Conservation (phyloP, 2,888 invertebrate genomes). For the Ferrisia virgata region DNA sequence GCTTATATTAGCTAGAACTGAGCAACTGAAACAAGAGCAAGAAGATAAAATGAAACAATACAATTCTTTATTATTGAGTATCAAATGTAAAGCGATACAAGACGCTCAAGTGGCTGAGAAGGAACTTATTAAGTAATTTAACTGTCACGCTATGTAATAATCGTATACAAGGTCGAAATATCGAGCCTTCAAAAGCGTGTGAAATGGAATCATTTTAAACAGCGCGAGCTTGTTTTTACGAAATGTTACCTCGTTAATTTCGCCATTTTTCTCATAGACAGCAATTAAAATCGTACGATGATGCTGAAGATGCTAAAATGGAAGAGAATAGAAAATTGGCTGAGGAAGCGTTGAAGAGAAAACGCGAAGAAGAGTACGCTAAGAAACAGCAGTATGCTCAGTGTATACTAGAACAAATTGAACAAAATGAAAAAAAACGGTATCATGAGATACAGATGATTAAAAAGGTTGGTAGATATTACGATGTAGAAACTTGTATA, state of each 20-base stretch:
- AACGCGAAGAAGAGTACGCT: constrained; percentile 57
- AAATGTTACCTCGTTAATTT: not conserved
- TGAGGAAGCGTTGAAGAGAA: constrained; percentile 58
- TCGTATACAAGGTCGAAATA: not conserved
- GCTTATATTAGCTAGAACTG: constrained; percentile 58
- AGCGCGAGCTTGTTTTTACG: not conserved
- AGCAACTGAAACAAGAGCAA: constrained; percentile 59
- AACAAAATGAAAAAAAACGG: constrained; percentile 57
- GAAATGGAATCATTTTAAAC: not conserved
- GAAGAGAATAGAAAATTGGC: constrained; percentile 64
- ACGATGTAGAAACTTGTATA: not conserved
- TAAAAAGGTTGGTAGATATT: constrained; percentile 60
- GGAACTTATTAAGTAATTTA: constrained; percentile 52
- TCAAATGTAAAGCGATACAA: constrained; percentile 79
- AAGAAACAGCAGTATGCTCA: constrained; percentile 55
- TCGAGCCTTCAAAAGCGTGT: not conserved
- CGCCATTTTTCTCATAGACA: constrained; percentile 48
- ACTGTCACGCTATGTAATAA: not conserved
- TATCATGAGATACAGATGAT: constrained; percentile 64
- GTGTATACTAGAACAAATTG: constrained; percentile 56
- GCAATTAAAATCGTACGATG: constrained; percentile 54
- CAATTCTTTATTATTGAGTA: constrained; percentile 74
- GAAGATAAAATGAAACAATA: constrained; percentile 68
- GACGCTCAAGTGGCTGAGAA: constrained; percentile 76
- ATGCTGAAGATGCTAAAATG: constrained; percentile 67